These are phyloP conservation scores for Spinus pinus DNA, from an alignment of 2,797 vertebrate genomes.

Conservation along the genomic window DNA sequence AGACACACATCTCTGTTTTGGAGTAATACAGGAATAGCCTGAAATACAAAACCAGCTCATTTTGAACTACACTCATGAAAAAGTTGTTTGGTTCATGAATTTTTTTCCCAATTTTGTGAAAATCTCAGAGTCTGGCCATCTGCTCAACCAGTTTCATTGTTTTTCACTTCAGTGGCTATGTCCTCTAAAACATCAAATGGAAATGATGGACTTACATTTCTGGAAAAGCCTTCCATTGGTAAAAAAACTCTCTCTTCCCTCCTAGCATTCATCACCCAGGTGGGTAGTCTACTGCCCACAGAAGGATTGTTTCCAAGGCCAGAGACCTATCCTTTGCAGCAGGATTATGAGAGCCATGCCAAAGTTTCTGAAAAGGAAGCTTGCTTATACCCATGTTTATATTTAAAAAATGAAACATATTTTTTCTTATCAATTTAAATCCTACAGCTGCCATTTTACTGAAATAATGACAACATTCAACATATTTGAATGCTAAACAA, in stretches of 20 bases:
- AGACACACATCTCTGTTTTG: background rate
- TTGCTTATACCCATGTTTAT: background rate
- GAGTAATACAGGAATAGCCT: background rate
- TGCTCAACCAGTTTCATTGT: background rate
- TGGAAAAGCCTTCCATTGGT: background rate
- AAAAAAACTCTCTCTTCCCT: background rate
- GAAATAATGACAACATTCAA: background rate
- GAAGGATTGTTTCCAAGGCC: background rate
- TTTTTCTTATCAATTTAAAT: background rate
- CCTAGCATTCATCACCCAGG: background rate
- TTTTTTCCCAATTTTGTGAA: background rate
- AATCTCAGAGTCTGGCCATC: background rate
- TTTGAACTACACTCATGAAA: background rate
- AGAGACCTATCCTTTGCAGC: background rate
- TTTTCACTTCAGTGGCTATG: background rate
- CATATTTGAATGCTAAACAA: background rate
- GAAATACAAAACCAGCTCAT: background rate
- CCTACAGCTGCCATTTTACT: background rate
- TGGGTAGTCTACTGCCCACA: background rate
- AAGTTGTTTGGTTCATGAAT: background rate
- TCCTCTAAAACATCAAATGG: background rate
- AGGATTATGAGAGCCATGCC: background rate
- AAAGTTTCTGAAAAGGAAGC: background rate
- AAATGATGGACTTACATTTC: background rate
- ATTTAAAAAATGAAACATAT: background rate